Percentiles rank a stretch among this genome's conserved stretches.
phyloP scores from a whole-genome alignment of 2,797 vertebrate genomes.

The Threskiornis aethiopicus region DNA sequence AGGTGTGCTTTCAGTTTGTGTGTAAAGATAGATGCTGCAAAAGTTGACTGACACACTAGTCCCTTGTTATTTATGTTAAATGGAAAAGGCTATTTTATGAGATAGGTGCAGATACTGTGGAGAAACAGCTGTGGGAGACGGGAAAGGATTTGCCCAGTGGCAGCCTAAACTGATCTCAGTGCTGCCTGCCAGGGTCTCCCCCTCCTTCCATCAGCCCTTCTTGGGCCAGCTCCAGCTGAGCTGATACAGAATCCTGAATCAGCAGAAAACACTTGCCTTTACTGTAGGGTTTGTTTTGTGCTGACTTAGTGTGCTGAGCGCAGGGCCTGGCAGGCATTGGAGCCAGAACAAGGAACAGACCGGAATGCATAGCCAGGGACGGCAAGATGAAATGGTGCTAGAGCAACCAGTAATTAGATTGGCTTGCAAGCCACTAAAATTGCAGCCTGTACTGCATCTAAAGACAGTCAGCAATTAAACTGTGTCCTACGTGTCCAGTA shows the following conservation, averaged over 20 bases:
- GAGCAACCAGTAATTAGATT: not conserved
- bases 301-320: not conserved
- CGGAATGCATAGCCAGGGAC: not conserved
- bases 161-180: not conserved
- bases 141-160: not conserved
- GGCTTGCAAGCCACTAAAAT: not conserved
- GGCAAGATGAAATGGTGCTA: not conserved
- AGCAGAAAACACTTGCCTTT: not conserved
- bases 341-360: not conserved
- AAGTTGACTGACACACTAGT: not conserved
- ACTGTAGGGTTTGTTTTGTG: not conserved
- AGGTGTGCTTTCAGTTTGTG: not conserved
- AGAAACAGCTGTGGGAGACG: not conserved
- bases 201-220: not conserved
- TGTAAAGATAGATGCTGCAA: not conserved
- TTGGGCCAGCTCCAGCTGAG: not conserved
- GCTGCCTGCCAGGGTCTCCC: not conserved
- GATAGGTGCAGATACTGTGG: not conserved
- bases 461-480: not conserved
- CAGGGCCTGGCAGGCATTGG: not conserved
- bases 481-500: rapidly evolving
- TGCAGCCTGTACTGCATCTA: not conserved
- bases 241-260: not conserved
- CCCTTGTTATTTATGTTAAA: not conserved
- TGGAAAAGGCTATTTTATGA: not conserved